Evolutionary conservation across 2,888 invertebrate species (phyloP), one percentile per base, ranked within the genome.

Genomic region (Ethmia dodecea): DNA sequence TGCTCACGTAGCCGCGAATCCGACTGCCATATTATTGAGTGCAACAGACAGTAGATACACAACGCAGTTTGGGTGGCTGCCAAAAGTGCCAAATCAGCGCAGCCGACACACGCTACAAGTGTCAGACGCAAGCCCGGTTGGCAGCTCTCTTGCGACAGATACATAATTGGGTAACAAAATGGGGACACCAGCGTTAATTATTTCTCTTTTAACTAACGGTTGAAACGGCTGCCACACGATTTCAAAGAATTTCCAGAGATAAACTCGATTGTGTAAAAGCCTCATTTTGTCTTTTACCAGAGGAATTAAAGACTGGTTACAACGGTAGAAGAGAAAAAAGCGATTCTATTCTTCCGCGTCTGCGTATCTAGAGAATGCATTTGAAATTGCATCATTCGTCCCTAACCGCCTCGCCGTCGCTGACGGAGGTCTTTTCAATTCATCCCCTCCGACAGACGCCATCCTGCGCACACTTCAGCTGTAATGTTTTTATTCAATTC

Each of bases 41-140:
- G 35, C 26, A 35, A 16, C 30, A 35, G 22, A 26, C 35, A 29
- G 35, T 34, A 14, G 28, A 20, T 34, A 16, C 9, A 8, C 6
- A 11, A 26, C 11, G 26, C 25, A 26, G 51, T 52, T 70, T 81
- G 81, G 83, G 52, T 40, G 47, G 30, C 28, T 56, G 80, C 81
- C 83, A 84, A 72, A 59, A n/a, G n/a, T n/a, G n/a, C 58, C 58
- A 59, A 43, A 38, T 41, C 45, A 53, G 47, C 39, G 49, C 50
- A 56, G 49, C 50, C 2, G 50, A 52, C 60, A 57, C 60, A 59
- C 60, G 75, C 80, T 69, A 81, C 83, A 81, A 83, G 81, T 81
- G 78, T 76, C 76, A 64, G 55, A 36, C 42, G 38, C 55, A 56
- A 48, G 16, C 22, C 10, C 24, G 6, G 20, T 30, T 28, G 34